phyloP scores from a whole-genome alignment of 2,797 vertebrate genomes.

The Neomorphus geoffroyi region DNA sequence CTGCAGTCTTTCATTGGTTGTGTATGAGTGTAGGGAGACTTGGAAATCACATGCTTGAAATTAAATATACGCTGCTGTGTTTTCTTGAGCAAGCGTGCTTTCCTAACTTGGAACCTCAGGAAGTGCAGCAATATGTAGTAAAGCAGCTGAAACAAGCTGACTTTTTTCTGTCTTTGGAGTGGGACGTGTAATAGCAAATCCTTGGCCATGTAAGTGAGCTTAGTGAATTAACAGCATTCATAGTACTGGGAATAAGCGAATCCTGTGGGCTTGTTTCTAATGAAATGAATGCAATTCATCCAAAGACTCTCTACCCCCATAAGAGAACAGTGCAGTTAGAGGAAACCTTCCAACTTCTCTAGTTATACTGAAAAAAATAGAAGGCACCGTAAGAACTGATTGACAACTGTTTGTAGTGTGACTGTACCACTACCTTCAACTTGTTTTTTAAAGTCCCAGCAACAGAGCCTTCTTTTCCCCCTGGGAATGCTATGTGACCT shows the following conservation, averaged over 20 bases:
- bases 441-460: conserved; percentile 6
- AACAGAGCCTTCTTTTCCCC: conserved; percentile 10
- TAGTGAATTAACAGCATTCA: neutral
- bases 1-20: neutral
- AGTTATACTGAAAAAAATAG: neutral
- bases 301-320: neutral
- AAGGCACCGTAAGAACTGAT: neutral
- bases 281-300: neutral
- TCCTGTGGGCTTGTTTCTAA: neutral
- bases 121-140: neutral
- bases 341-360: neutral
- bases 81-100: neutral
- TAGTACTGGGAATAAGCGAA: neutral
- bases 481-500: conserved; percentile 41
- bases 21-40: neutral
- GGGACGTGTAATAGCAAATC: neutral
- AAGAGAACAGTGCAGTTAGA: neutral
- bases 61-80: neutral
- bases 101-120: neutral
- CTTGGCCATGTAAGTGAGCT: neutral
- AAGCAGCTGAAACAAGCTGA: neutral
- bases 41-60: neutral
- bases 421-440: neutral
- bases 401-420: neutral
- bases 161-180: neutral